phyloP scores from a whole-genome alignment of 2,797 vertebrate species.

The Rhynchonycteris naso region DNA sequence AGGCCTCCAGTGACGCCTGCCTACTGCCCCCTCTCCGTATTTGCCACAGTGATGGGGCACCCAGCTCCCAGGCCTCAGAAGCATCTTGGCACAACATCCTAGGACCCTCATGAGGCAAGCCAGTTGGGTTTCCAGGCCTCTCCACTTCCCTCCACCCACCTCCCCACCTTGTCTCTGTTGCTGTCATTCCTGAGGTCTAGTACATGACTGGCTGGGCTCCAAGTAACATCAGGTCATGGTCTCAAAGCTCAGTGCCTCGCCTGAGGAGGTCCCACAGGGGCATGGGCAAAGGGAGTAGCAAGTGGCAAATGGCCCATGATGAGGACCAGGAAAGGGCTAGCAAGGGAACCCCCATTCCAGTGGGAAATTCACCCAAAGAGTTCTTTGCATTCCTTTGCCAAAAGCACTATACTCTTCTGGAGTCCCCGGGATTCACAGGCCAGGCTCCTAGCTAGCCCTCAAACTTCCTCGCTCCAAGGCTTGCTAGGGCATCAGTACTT shows the following conservation, averaged over 20 bases:
- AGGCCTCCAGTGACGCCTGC: background rate
- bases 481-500: rapidly evolving
- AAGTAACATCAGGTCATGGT: background rate
- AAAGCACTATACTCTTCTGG: background rate
- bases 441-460: background rate
- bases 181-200: background rate
- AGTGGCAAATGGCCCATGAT: background rate
- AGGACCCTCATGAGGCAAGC: too few relatives aligned
- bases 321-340: too few relatives aligned
- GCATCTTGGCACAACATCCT: background rate
- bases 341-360: too few relatives aligned
- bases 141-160: background rate
- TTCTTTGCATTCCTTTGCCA: background rate
- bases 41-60: too few relatives aligned
- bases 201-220: rapidly evolving
- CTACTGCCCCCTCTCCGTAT: too few relatives aligned
- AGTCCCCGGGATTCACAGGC: background rate
- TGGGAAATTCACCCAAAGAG: background rate
- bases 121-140: background rate
- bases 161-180: background rate
- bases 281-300: rapidly evolving
- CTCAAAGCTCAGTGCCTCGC: background rate
- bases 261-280: background rate
- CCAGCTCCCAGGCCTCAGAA: background rate
- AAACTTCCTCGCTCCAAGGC: background rate